Conservation (phyloP, 2,797 vertebrate species). For the Pteronotus mesoamericanus region DNA sequence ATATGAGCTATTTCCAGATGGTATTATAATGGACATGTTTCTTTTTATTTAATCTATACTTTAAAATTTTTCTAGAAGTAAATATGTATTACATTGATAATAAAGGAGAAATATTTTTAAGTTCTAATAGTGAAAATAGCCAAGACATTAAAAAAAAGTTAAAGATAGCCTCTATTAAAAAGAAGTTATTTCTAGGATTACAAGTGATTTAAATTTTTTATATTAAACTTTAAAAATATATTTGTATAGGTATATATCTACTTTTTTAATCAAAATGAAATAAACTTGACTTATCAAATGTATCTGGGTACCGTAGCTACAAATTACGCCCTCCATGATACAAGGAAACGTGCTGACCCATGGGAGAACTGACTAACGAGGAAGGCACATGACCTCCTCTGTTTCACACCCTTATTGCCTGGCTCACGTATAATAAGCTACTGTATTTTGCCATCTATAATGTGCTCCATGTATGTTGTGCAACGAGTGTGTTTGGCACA, state of each 20-base stretch:
- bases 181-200: slow-evolving; percentile 7
- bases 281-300: slow-evolving; percentile 9
- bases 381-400: neutral
- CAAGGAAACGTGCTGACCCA: neutral
- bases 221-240: neutral
- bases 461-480: no score
- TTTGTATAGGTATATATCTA: slow-evolving; percentile 3
- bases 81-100: neutral
- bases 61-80: slow-evolving; percentile 14
- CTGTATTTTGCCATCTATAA: no score
- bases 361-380: neutral
- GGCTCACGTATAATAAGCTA: neutral
- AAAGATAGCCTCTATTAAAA: neutral
- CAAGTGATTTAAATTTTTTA: neutral
- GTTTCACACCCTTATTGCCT: neutral
- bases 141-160: neutral
- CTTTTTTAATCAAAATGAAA: slow-evolving; percentile 34
- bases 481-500: no score
- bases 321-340: neutral
- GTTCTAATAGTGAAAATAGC: neutral
- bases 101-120: slow-evolving; percentile 10
- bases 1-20: neutral
- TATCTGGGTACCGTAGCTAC: neutral
- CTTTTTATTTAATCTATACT: neutral
- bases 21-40: neutral